Evolutionary conservation across 2,797 vertebrate species (phyloP).

Genomic region (Sardinella longiceps): DNA sequence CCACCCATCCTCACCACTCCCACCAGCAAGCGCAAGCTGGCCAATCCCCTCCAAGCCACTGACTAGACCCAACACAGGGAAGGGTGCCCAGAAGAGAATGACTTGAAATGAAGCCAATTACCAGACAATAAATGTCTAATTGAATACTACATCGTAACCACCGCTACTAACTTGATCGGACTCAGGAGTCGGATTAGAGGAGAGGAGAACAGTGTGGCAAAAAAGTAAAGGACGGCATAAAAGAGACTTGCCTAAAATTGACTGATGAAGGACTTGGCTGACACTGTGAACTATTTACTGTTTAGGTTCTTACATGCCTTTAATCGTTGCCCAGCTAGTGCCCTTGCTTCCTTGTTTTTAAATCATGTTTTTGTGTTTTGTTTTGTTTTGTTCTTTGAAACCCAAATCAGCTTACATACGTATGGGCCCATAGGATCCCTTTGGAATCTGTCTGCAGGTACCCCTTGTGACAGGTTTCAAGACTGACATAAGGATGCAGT

Average conservation of each 20-base stretch:
- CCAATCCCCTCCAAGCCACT: not conserved
- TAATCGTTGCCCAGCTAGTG: constrained; percentile 15
- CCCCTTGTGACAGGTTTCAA: not conserved
- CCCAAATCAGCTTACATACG: not conserved
- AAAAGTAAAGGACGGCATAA: not conserved
- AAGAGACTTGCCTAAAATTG: not conserved
- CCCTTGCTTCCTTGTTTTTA: not conserved
- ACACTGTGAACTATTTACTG: constrained; percentile 20
- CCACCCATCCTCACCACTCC: not conserved
- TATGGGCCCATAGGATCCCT: not conserved
- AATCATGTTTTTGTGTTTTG: not conserved
- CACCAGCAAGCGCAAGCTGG: not conserved
- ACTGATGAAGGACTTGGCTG: constrained; percentile 21
- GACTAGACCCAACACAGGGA: not conserved
- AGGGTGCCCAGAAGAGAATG: not conserved
- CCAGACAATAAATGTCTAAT: not conserved
- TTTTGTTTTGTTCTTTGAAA: not conserved
- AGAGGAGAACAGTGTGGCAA: not conserved
- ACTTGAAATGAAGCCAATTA: not conserved
- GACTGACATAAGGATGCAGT: not conserved
- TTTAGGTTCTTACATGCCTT: not conserved
- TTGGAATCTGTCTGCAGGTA: not conserved
- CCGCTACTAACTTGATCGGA: not conserved
- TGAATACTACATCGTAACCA: not conserved
- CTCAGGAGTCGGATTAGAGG: not conserved